Evolutionary conservation across 2,888 invertebrate genomes (phyloP), one percentile per base, ranked within the genome.

Genomic region (Lithodes maja): DNA sequence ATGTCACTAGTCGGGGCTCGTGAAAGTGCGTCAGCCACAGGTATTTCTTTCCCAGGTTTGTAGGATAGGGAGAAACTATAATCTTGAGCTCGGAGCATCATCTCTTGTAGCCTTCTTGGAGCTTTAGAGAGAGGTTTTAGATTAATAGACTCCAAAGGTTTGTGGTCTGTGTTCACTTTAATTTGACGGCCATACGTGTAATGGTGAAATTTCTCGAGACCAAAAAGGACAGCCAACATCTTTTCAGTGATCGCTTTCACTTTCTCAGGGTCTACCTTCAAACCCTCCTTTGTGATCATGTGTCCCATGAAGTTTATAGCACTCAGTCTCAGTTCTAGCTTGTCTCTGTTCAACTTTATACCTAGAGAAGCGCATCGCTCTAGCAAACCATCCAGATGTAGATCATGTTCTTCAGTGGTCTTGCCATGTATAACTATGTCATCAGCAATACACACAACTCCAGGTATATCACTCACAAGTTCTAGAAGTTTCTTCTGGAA

Each of bases 381-480:
- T 9, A 15, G 50, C 49, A 17, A 71, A 61, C 12, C 12, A 5
- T 61, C 12, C 12, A 61, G 61, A 61, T 5, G 5, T 7, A 12
- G 5, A 12, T 83, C 83, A 12, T 83, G 71, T 2, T 83, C 83
- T 12, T 33, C 68, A 3, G 17, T 17, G 33, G 1, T 69, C 3
- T 33, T 53, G 7, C 83, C 83, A 61, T 83, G n/a, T 68, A 83
- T 83, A 15, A 61, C 12, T 15, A 83, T 33, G 69, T 83, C 83
- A 83, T 69, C 69, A 68, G 83, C 69, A 15, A 83, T 61, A 50
- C 50, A 83, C 49, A 83, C 69, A 52, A 68, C 83, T 69, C 54
- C 83, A 12, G 17, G 17, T 15, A 69, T 1, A 71, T 50, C 69
- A 33, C 33, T 68, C 50, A 69, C 49, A 2, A 50, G 49, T 33